Evolutionary conservation across 2,888 invertebrate species (phyloP), one percentile per base, ranked within the genome.

Genomic region (Aphrophora alni): DNA sequence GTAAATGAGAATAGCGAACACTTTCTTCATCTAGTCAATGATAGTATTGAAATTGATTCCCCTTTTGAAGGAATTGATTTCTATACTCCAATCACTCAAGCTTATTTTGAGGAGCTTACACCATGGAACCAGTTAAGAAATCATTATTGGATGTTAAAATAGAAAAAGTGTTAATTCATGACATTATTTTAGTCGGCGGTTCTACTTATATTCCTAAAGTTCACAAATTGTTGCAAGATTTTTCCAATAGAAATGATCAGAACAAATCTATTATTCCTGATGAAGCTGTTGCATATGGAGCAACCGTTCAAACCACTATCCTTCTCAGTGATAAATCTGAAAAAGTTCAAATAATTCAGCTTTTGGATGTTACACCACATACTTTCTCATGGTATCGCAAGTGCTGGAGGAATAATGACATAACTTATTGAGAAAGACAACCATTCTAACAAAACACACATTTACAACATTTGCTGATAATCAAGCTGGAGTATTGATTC

Each of bases 391-490:
- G 97, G 97, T 90, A 97, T 97, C 85, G 96, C 97, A 88, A 97
- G 96, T 24, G 96, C 96, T 84, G 96, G 96, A 81, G 96, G 96
- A 83, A 96, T 96, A 38, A 99, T 99, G 98, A 98, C 98, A 78
- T 94, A 96, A 0, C 91, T 99, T 81, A 98, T 99, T 90, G 90
- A 93, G 98, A 82, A 99, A 98, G 91, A 97, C 98, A 27, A 97
- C 97, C 88, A 98, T 98, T 88, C 98, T 98, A 81, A 98, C 97
- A 82, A 98, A 98, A 89, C 97, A 98, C 88, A 97, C 95, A 44
- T 98, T 98, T 90, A 98, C 98, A 85, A 98, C 98, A 3, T 98
- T 98, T 89, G 96, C 98, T 0, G 98, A 99, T 89, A 99, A 99
- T 90, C 98, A 99, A 88, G 98, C 98, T 68, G 98, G 97, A 86